Conservation (phyloP, 2,888 invertebrate genomes). For the Apeira syringaria region DNA sequence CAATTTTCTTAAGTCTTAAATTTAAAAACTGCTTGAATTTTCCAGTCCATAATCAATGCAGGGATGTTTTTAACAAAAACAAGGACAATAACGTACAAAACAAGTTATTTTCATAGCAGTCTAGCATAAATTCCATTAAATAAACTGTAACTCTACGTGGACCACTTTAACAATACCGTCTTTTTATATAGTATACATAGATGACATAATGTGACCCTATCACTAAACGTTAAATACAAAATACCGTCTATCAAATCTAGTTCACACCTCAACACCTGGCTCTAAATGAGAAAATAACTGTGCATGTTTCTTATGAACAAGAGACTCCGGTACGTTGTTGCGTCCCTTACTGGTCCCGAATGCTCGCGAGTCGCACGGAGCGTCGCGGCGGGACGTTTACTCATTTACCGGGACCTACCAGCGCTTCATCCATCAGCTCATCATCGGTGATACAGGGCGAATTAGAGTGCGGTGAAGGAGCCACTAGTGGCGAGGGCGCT, state of each 20-base stretch:
- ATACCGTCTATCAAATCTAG: constrained; percentile 12
- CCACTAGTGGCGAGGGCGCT: constrained; percentile 87
- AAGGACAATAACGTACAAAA: no score
- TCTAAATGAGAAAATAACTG: neutral
- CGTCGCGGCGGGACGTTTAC: constrained; percentile 29
- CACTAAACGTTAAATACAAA: constrained; percentile 20
- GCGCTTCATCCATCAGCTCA: constrained; percentile 94
- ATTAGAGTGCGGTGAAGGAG: constrained; percentile 87
- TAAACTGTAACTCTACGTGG: constrained; percentile 34
- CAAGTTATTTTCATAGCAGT: no score
- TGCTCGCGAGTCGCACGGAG: constrained; percentile 27
- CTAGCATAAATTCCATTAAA: constrained; percentile 40
- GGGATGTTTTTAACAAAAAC: no score
- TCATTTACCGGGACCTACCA: constrained; percentile 91
- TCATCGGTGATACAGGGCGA: constrained; percentile 94
- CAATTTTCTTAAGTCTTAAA: no score
- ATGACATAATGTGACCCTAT: constrained; percentile 36
- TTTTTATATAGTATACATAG: constrained; percentile 38
- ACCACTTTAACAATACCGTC: constrained; percentile 30
- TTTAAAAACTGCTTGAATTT: no score
- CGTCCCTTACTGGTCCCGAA: constrained; percentile 23
- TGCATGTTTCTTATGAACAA: no score
- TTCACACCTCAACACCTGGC: constrained; percentile 4
- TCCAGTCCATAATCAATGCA: no score
- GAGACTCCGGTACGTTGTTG: neutral